Base-by-base conservation (phyloP, 1,140 invertebrate genomes). In the Whitmania pigra region DNA sequence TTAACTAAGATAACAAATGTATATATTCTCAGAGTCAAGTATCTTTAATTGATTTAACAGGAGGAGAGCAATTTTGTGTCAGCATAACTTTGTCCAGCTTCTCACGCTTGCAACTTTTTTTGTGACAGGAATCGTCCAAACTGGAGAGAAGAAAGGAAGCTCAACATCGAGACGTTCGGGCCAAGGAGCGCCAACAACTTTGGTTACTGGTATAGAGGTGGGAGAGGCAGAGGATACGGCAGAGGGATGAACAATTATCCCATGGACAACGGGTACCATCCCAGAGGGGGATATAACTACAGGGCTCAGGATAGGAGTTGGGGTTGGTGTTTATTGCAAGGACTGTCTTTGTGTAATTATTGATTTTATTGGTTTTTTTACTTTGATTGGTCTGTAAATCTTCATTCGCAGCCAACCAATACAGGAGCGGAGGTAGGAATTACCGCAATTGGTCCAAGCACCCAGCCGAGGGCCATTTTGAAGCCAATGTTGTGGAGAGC, bases 111-210 rank as follows among this genome's bases (percentile, higher is more conserved):
- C 13, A 13, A 13, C 15, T 11, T 1, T 49, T 49, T 49, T 49
- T 49, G 15, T 49, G 43, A 11, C 43, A 84, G 55, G 83, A 80
- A 75, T 78, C 88, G 93, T 74, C 91, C 91, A 74, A 94, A 97
- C 84, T 97, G 95, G 94, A 87, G 92, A 80, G 93, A 91, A 75
- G 96, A 99, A 84, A 87, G 94, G 68, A 96, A 97, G 83, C 83
- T 97, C 68, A 99, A 98, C 83, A 91, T 90, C 27, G 95, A 99
- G 84, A 99, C 96, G 53, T 99, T 99, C 84, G 96, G 96, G 70
- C 89, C 96, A 0, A 55, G 57, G 27, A 53, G 60, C 49, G 29
- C 27, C 36, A 63, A 63, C 36, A 40, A 29, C 29, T 63, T 63
- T 18, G 29, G 57, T 13, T 49, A 54, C 43, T 27, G 49, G 36